Evolutionary conservation across 1,140 invertebrate species (phyloP).

Genomic region (Magallana ariakensis): DNA sequence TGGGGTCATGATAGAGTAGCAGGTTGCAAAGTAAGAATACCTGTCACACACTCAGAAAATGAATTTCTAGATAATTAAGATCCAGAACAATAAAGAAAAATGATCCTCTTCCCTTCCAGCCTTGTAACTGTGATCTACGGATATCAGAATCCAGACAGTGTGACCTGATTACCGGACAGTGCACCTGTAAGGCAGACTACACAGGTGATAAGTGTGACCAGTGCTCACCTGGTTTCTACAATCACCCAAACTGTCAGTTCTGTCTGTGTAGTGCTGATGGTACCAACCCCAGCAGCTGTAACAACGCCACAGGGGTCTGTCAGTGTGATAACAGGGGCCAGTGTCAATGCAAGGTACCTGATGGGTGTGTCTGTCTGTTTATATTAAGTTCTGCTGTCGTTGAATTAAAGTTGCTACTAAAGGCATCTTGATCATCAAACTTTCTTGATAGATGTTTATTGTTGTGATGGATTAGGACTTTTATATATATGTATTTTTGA

Average conservation of each 20-base stretch:
- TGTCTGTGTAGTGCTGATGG: constrained; percentile 94
- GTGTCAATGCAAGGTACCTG: constrained; percentile 92
- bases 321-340: constrained; percentile 92
- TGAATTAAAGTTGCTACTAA: no score
- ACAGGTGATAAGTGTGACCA: constrained; percentile 92
- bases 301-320: constrained; percentile 73
- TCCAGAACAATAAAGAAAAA: no score
- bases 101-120: constrained; percentile 86
- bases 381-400: neutral
- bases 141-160: constrained; percentile 88
- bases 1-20: constrained; percentile 69
- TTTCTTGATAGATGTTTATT: no score
- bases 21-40: constrained; percentile 74
- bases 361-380: neutral
- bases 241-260: constrained; percentile 92
- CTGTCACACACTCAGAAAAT: neutral
- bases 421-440: no score
- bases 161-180: constrained; percentile 87
- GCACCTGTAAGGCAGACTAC: constrained; percentile 90
- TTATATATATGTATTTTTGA: neutral
- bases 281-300: constrained; percentile 80
- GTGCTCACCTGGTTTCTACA: constrained; percentile 85
- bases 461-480: no score
- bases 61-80: no score
- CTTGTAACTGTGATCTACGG: constrained; percentile 88